Base-by-base conservation (phyloP, 1,140 invertebrate genomes). In the Brachionus asplanchnoidis region DNA sequence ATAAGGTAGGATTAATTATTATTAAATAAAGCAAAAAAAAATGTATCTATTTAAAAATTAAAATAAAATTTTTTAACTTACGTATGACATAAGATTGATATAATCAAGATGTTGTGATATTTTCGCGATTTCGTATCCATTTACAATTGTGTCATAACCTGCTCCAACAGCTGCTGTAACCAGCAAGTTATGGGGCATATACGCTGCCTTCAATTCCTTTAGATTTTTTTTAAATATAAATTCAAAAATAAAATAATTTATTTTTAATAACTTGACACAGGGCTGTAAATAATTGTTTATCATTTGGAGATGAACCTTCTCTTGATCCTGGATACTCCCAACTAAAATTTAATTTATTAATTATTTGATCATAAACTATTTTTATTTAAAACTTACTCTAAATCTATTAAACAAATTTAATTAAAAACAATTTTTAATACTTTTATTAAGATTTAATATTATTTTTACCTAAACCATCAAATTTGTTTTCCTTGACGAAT, bases 71-170 rank as follows among this genome's bases (percentile, higher is more conserved):
- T 28, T 28, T 36, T 36, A 36, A 36, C 95, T 97, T 46, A 66
- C 84, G 90, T 97, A 92, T 94, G 97, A 86, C 90, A 91, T 91
- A 20, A 98, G 91, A 90, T 97, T 98, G 90, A 98, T 94, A 91
- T 97, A 97, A 90, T 98, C 96, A 84, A 98, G 89, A 89, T 96
- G 93, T 87, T 84, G 46, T n/a, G 93, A 92, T 44, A 96, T 90
- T 86, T 92, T 91, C 7, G 91, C 89, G 14, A 96, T 91, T 88
- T 95, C 93, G 86, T 96, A 96, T 0, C 92, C 93, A 0, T 89
- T 87, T 82, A 86, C 79, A 42, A 86, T 75, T 11, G 84, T 87
- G 66, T 12, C n/a, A 56, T 85, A 66, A 8, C 85, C 85, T 12
- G 87, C 87, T 9, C 85, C 73, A 11, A 87, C 86, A 3, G 87